These are phyloP conservation scores for Halichondria panicea DNA, from an alignment of 37 sponge, comb jelly and placozoan species.

Conservation along the genomic window DNA sequence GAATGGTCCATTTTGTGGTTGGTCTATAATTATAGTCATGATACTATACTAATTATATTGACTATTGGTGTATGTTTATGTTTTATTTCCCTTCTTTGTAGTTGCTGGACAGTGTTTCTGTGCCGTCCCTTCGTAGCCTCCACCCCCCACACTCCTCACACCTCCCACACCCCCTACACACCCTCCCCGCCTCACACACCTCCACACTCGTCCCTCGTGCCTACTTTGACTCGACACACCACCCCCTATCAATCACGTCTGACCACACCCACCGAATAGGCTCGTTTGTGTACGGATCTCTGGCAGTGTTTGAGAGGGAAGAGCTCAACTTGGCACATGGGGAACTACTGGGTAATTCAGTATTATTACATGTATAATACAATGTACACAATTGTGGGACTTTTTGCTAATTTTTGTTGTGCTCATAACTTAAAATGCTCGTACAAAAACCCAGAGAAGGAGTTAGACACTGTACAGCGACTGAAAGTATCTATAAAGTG, in stretches of 20 bases:
- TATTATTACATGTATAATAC: too few relatives aligned
- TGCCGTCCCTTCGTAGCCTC: slow-evolving; percentile 1
- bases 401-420: too few relatives aligned
- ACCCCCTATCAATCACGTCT: not conserved
- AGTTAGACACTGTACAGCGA: too few relatives aligned
- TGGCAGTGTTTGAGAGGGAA: slow-evolving; percentile 20
- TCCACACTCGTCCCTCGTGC: slow-evolving; percentile 13
- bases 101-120: slow-evolving; percentile 24
- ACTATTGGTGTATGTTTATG: not conserved
- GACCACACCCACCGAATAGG: slow-evolving; percentile 4
- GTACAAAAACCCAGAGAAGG: too few relatives aligned
- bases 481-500: too few relatives aligned
- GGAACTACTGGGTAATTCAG: slow-evolving; percentile 57
- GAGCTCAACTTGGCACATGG: slow-evolving; percentile 39
- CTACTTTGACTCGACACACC: not conserved
- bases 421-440: too few relatives aligned
- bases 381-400: too few relatives aligned
- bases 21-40: not conserved
- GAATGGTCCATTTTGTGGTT: not conserved
- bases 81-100: not conserved
- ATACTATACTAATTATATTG: not conserved
- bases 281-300: slow-evolving; percentile 14
- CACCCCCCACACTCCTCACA: slow-evolving; percentile 10
- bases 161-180: slow-evolving; percentile 8
- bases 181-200: not conserved